phyloP scores from a whole-genome alignment of 2,113 vertebrate species.

The Dromas ardeola region DNA sequence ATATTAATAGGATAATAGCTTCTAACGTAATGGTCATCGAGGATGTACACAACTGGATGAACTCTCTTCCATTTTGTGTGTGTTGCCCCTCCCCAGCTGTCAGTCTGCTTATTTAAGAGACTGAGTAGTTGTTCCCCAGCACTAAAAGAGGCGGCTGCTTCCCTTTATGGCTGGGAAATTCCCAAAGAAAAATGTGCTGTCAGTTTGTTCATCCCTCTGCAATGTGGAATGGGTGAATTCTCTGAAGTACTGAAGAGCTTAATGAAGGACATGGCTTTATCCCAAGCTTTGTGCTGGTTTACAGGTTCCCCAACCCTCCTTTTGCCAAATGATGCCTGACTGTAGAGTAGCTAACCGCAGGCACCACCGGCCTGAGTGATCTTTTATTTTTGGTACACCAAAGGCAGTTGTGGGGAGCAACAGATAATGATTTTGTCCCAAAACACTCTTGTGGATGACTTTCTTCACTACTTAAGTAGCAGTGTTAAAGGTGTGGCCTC shows the following conservation, averaged over 20 bases:
- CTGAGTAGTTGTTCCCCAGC: neutral
- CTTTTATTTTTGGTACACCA: accelerated
- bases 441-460: neutral
- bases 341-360: neutral
- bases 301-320: neutral
- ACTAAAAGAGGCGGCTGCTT: neutral
- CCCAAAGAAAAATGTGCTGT: neutral
- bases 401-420: neutral
- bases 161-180: conserved; percentile 47
- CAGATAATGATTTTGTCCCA: neutral
- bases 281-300: neutral
- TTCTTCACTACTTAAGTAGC: neutral
- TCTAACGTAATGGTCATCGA: neutral
- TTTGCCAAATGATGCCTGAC: neutral
- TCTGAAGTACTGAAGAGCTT: neutral
- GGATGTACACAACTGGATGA: neutral
- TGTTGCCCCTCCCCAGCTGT: neutral
- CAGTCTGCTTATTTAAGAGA: neutral
- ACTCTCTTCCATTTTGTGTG: neutral
- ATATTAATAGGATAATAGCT: neutral
- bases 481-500: neutral
- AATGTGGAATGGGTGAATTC: neutral
- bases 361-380: neutral
- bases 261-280: neutral
- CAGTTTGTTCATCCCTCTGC: neutral